Evolutionary conservation across 2,113 vertebrate species (phyloP), one percentile per base, ranked within the genome.

Genomic region (Varanus komodoensis): DNA sequence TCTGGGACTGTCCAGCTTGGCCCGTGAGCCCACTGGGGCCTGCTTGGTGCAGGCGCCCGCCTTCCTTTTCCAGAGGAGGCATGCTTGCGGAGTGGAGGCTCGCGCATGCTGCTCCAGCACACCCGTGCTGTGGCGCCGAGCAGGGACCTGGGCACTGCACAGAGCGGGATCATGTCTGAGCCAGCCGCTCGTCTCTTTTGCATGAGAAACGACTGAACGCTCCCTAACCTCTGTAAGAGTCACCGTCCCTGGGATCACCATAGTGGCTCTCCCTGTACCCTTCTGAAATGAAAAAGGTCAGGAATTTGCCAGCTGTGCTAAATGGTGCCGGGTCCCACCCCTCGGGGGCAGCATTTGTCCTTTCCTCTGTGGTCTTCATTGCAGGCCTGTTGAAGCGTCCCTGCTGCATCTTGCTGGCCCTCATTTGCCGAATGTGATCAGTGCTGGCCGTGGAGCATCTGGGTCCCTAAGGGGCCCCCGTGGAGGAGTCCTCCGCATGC

Each of bases 201-300:
- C 34, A 17, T 14, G 23, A 8, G 9, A 78, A 48, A 25, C 48
- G 21, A 6, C 15, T 8, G 8, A 48, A 8, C 15, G 3, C 73
- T 74, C 73, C 34, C n/a, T 34, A 48, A 78, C 23, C 48, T 0
- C 3, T 48, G 6, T 78, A 78, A 44, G 38, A 77, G 7, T 77
- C 44, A 8, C 38, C 9, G 7, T 81, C 12, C 79, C 29, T 54
- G 79, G 6, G 25, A 14, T 52, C 4, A 54, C 48, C 54, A 54
- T 6, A 80, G 27, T 52, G 29, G n/a, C 29, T 86, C 84, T 91
- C 7, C 74, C 27, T 54, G 21, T 25, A 9, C 75, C 7, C 19
- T 34, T 84, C 90, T 85, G 90, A 92, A 93, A 84, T 6, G 86
- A 83, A 92, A 89, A 6, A 90, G 81, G 34, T 87, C 77, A 50